Conservation (phyloP, 2,113 vertebrate genomes). For the Carollia perspicillata region DNA sequence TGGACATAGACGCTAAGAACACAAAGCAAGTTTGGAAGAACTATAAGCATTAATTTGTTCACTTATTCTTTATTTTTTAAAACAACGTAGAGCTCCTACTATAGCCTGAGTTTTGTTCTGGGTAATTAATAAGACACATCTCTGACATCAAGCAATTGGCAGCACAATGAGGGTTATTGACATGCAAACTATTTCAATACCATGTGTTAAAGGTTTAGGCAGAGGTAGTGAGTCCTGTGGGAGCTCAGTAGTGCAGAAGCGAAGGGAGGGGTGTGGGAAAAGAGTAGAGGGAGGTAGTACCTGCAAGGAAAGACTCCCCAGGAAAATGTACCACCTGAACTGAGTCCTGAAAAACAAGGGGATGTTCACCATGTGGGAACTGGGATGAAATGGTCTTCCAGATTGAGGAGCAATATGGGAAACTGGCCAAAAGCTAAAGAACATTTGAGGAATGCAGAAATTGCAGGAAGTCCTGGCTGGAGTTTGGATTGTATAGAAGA, state of each 20-base stretch:
- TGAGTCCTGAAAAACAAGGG: not conserved
- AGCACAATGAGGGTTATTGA: not conserved
- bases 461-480: not conserved
- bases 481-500: not conserved
- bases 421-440: not conserved
- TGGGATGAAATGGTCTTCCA: not conserved
- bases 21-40: not conserved
- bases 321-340: not conserved
- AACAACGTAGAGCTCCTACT: not conserved
- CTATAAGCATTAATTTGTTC: not conserved
- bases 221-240: not conserved
- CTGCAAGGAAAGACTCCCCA: not conserved
- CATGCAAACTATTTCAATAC: not conserved
- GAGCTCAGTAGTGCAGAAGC: not conserved
- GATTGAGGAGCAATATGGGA: not conserved
- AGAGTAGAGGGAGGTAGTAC: no score
- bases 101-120: not conserved
- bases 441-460: not conserved
- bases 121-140: not conserved
- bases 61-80: not conserved
- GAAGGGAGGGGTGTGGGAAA: not conserved
- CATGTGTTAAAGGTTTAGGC: not conserved
- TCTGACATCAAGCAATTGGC: not conserved
- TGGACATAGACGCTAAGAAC: not conserved
- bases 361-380: not conserved